These are phyloP conservation scores for Spheniscus mendiculus DNA, from an alignment of 2,113 vertebrate genomes.

Conservation along the genomic window DNA sequence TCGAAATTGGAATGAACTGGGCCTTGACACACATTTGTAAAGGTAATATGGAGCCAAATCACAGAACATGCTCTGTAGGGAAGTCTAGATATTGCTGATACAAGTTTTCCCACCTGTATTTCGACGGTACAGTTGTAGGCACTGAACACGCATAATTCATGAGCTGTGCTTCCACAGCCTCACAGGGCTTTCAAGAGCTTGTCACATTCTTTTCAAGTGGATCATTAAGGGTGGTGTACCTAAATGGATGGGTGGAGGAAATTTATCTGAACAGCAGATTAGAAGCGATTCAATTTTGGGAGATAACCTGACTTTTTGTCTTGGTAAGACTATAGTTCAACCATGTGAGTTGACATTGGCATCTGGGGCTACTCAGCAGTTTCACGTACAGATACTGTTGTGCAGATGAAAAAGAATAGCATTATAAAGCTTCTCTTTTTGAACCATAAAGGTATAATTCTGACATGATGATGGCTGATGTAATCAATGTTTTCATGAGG, in stretches of 20 bases:
- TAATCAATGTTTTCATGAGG: background rate
- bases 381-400: background rate
- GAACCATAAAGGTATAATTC: slow-evolving; percentile 6
- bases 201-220: slow-evolving; percentile 57
- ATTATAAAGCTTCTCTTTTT: slow-evolving; percentile 11
- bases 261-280: slow-evolving; percentile 57
- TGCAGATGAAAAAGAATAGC: slow-evolving; percentile 10
- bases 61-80: background rate
- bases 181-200: background rate
- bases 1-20: background rate
- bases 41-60: background rate
- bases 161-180: background rate
- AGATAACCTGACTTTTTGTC: slow-evolving; percentile 53
- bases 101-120: background rate
- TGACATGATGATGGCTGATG: slow-evolving; percentile 20
- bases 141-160: background rate
- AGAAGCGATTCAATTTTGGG: slow-evolving; percentile 54
- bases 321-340: background rate
- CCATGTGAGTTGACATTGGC: slow-evolving; percentile 6
- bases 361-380: background rate
- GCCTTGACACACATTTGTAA: background rate
- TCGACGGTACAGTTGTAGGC: background rate
- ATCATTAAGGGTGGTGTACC: slow-evolving; percentile 56
- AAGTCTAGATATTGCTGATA: background rate
- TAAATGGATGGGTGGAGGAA: slow-evolving; percentile 55